Evolutionary conservation across 2,797 vertebrate genomes (phyloP), one percentile per base, ranked within the genome.

Genomic region (Esox lucius): DNA sequence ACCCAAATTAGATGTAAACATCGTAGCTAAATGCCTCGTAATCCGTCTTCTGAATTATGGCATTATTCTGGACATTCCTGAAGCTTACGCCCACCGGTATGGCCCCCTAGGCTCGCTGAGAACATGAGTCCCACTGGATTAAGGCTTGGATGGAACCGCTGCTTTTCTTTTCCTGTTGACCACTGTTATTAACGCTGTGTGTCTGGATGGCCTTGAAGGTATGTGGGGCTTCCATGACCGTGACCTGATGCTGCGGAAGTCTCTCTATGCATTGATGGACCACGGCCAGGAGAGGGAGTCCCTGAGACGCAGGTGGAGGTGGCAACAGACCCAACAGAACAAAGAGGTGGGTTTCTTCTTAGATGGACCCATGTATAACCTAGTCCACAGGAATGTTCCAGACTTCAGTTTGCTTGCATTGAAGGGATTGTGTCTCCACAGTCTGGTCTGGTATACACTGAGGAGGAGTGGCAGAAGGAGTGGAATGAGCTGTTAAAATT

Each of bases 181-280:
- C 19, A 26, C 46, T 53, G 46, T 48, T 19, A 16, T 16, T 12
- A 24, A 15, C 3, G 3, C 11, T 61, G 17, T 17, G 17, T 31
- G 35, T 35, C 31, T 49, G 15, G 16, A n/a, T 33, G 31, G 4
- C 1, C 48, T 1, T 61, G 33, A 81, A 99, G 98, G 98, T 0
- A 98, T 98, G 98, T 98, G 98, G 98, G 98, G 98, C 13, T 99
- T 98, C 88, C 97, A 99, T 0, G 98, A 99, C 73, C 87, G 97
- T 16, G 97, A 99, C 80, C 89, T 99, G 76, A 94, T 98, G 95
- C 93, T 98, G 1, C 89, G 97, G 5, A 98, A 98, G 81, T 95
- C 97, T 15, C 91, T 99, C 68, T 95, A 98, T 1, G 91, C 95
- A 0, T 85, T 98, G 79, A 98, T 98, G 96, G 97, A 97, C 56